Base-by-base conservation (phyloP, 2,888 invertebrate species). In the Ctenicera cuprea region DNA sequence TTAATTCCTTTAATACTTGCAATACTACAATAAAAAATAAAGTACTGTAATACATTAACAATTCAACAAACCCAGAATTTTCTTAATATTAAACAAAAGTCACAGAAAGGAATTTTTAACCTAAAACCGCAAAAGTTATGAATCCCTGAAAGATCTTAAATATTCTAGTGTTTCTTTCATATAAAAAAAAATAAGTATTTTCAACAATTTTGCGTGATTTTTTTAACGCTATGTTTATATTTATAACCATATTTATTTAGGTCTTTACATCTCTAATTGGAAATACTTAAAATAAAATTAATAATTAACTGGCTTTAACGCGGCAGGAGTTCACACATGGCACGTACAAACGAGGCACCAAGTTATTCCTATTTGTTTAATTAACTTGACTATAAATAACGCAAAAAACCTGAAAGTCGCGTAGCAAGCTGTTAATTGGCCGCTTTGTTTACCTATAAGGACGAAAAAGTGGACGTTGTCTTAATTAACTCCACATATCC, bases 361-460 rank as follows among this genome's bases (percentile, higher is more conserved):
- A 26, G 22, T 18, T 52, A 26, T 52, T 52, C 18, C 20, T 26
- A 52, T 26, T 22, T 52, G 11, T 26, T 52, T 52, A 52, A 52
- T 52, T 52, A 52, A 22, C 52, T 26, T 12, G 22, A 12, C 52
- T n/a, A 52, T 52, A 52, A 22, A 52, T 26, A 52, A 26, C 18
- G 18, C 4, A 52, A 57, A 37, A 37, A 37, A 26, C 22, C 12
- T 30, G 54, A 14, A 54, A n/a, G 12, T 11, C n/a, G 0, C 59
- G 0, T 18, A 18, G n/a, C 54, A 30, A 59, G 59, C 38, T 59
- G 59, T 59, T 59, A 59, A 59, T 59, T 59, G 59, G 59, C 38
- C 38, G 38, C 59, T 38, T 59, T 59, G 59, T 59, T 37, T 59
- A 38, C 59, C n/a, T 59, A 59, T 59, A 59, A 59, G 59, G 59